Base-by-base conservation (phyloP, 1,140 invertebrate species). In the Artemia franciscana region DNA sequence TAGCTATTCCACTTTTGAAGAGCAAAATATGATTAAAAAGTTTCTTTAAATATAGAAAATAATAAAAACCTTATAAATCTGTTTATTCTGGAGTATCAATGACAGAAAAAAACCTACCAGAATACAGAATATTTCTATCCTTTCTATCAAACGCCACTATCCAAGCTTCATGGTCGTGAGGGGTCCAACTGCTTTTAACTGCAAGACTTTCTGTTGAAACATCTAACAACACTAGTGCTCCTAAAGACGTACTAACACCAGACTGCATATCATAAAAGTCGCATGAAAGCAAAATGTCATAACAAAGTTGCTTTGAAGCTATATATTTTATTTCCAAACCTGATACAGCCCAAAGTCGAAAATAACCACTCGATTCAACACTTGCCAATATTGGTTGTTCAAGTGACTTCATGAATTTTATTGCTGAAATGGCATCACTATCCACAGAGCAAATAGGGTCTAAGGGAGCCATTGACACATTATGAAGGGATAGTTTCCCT, bases 91-190 rank as follows among this genome's bases (percentile, higher is more conserved):
- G n/a, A n/a, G n/a, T n/a, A n/a, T n/a, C n/a, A n/a, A n/a, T n/a
- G n/a, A n/a, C n/a, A n/a, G n/a, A n/a, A n/a, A n/a, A n/a, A n/a
- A n/a, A 39, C 57, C 68, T 74, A 86, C 85, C 87, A 70, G 83
- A 80, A 70, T 84, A 92, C 66, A 90, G 71, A 7, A 85, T 68
- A 67, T 84, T 78, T 0, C 74, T 68, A 68, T 85, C 75, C 81
- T 81, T 85, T 70, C 84, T 83, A 76, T 92, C 80, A 71, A 87
- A 92, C 2, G 82, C 81, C 18, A 80, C 77, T 25, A 88, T 89
- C 90, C 90, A 92, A 5, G 88, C 84, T 75, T 94, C 88, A 71
- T 81, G 91, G 18, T 80, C 77, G 70, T 94, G 89, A 4, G 79
- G 79, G 63, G 79, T 74, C 79, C 82, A 85, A 0, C 68, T 70